These are phyloP conservation scores for Therioaphis trifolii DNA, from an alignment of 2,888 invertebrate genomes.

Conservation along the genomic window DNA sequence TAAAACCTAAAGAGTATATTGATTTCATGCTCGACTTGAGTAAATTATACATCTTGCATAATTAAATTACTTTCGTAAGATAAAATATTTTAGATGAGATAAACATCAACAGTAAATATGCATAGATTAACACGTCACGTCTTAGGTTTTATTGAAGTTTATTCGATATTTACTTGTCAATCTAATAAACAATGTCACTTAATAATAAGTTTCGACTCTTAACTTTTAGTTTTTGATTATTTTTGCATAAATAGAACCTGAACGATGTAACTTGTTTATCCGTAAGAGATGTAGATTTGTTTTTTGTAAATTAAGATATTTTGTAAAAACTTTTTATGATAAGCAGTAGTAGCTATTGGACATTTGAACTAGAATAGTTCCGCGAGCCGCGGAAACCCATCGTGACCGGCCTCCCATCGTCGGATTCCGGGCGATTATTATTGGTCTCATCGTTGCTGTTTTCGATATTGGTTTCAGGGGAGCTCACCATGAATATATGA, in stretches of 20 bases:
- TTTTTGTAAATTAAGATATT: neutral
- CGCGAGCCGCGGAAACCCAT: no score
- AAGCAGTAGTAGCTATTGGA: neutral
- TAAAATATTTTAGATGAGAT: slow-evolving; percentile 12
- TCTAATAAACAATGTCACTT: slow-evolving; percentile 4
- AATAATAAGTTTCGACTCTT: neutral
- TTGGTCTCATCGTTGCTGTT: no score
- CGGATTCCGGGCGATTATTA: no score
- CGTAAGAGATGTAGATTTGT: neutral
- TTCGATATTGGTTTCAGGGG: no score
- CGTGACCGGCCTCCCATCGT: no score
- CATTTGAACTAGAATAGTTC: neutral
- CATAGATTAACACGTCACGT: neutral
- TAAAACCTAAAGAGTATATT: neutral
- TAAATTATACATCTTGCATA: slow-evolving; percentile 10
- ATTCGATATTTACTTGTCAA: slow-evolving; percentile 14
- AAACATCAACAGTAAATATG: neutral
- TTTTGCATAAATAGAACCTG: neutral
- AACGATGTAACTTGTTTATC: neutral
- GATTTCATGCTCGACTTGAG: neutral
- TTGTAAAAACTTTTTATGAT: neutral
- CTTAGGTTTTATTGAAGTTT: neutral
- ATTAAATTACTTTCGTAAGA: slow-evolving; percentile 9
- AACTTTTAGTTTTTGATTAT: neutral
- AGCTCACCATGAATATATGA: no score